Evolutionary conservation across 2,113 vertebrate species (phyloP).

Genomic region (Planiliza haematocheilus): DNA sequence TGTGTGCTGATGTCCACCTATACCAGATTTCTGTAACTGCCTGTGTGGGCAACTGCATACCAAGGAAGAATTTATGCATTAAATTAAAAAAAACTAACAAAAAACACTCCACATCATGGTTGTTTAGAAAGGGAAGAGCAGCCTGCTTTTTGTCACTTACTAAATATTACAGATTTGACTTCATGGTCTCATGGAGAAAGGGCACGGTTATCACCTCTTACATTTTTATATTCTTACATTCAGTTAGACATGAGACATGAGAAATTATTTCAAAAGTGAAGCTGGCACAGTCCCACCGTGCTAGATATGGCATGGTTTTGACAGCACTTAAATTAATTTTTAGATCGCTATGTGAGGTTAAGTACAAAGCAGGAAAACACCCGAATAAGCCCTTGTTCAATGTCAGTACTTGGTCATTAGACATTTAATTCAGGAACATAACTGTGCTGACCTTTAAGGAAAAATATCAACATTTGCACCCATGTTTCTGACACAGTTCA

Average conservation of each 20-base stretch:
- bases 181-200: neutral
- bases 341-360: too few relatives aligned
- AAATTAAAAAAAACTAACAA: neutral
- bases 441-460: neutral
- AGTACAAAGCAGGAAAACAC: too few relatives aligned
- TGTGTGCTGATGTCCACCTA: conserved; percentile 17
- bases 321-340: too few relatives aligned
- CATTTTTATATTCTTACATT: too few relatives aligned
- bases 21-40: conserved; percentile 14
- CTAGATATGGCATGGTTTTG: conserved; percentile 1
- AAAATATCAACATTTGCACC: neutral
- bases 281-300: conserved; percentile 11
- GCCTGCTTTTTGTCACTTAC: too few relatives aligned
- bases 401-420: too few relatives aligned
- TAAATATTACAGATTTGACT: too few relatives aligned
- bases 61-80: neutral
- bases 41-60: neutral
- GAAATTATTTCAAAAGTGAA: neutral
- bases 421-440: too few relatives aligned
- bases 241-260: neutral
- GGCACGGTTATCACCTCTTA: neutral
- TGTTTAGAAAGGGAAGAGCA: too few relatives aligned
- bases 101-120: too few relatives aligned
- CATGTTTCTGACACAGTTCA: neutral
- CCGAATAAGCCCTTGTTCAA: too few relatives aligned